Percentiles rank a stretch among this genome's conserved stretches.
phyloP scores from a whole-genome alignment of 2,113 vertebrate genomes.

The Phaethon lepturus region DNA sequence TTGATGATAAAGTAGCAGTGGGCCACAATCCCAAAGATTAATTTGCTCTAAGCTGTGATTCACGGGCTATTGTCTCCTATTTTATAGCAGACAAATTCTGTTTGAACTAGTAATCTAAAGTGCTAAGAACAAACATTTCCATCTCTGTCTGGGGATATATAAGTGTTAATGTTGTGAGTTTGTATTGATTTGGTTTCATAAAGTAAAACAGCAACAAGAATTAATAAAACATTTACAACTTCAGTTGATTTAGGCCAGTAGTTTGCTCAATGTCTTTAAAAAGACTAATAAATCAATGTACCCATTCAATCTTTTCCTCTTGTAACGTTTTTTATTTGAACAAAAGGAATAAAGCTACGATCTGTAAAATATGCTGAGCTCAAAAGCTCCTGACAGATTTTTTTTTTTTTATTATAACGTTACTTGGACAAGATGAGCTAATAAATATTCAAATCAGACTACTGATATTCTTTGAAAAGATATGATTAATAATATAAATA shows the following conservation, averaged over 20 bases:
- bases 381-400: constrained; percentile 71
- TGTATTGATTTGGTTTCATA: constrained; percentile 74
- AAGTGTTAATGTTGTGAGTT: constrained; percentile 63
- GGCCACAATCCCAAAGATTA: constrained; percentile 51
- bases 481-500: constrained; percentile 71
- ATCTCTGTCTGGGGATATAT: constrained; percentile 55
- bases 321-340: constrained; percentile 72
- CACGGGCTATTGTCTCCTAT: constrained; percentile 30
- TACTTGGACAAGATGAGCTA: constrained; percentile 62
- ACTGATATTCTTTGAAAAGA: constrained; percentile 48
- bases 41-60: constrained; percentile 19
- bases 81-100: constrained; percentile 53
- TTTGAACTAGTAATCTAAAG: constrained; percentile 55
- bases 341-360: constrained; percentile 68
- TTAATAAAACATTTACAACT: constrained; percentile 80
- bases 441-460: constrained; percentile 72
- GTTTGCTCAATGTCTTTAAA: constrained; percentile 73
- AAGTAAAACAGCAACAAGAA: constrained; percentile 76
- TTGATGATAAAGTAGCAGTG: constrained; percentile 41
- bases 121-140: constrained; percentile 60
- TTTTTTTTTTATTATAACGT: constrained; percentile 70
- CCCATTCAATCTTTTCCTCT: constrained; percentile 62
- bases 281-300: constrained; percentile 77
- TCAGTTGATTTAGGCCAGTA: constrained; percentile 69
- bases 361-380: constrained; percentile 71